Evolutionary conservation across 2,888 invertebrate species (phyloP).

Genomic region (Polymixis lichenea): DNA sequence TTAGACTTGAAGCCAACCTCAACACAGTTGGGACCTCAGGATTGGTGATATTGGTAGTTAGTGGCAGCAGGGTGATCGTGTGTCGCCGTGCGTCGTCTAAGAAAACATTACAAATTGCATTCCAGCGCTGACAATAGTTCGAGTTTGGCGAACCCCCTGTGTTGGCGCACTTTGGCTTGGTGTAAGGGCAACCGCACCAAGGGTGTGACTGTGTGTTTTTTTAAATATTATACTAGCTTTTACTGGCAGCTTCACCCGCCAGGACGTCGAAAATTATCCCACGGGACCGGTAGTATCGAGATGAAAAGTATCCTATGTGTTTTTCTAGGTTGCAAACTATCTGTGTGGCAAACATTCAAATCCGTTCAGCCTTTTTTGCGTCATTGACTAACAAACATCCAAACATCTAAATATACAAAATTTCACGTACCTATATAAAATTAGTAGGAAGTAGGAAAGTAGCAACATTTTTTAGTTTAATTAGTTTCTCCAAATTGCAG

Average conservation of each 20-base stretch:
- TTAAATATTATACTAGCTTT: neutral
- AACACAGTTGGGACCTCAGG: neutral
- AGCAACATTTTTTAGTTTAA: neutral
- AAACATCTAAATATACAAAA: too few relatives aligned
- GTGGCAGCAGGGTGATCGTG: neutral
- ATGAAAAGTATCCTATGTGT: too few relatives aligned
- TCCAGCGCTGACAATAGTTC: neutral
- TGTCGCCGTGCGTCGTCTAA: neutral
- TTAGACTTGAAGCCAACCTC: neutral
- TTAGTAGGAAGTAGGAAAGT: too few relatives aligned
- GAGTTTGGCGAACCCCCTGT: neutral
- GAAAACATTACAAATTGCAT: neutral
- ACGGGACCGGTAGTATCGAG: too few relatives aligned
- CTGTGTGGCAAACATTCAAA: too few relatives aligned
- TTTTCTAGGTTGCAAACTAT: too few relatives aligned
- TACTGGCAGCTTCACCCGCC: too few relatives aligned
- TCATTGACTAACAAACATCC: too few relatives aligned
- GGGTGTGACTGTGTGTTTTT: neutral
- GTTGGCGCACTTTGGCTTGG: neutral
- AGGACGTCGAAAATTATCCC: too few relatives aligned
- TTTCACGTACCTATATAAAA: too few relatives aligned
- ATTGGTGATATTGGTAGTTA: neutral
- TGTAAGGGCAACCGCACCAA: neutral
- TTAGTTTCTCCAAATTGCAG: neutral
- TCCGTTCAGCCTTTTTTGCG: too few relatives aligned